These are phyloP conservation scores for Hephaestus fuliginosus DNA, from an alignment of 2,797 vertebrate species.

Conservation along the genomic window DNA sequence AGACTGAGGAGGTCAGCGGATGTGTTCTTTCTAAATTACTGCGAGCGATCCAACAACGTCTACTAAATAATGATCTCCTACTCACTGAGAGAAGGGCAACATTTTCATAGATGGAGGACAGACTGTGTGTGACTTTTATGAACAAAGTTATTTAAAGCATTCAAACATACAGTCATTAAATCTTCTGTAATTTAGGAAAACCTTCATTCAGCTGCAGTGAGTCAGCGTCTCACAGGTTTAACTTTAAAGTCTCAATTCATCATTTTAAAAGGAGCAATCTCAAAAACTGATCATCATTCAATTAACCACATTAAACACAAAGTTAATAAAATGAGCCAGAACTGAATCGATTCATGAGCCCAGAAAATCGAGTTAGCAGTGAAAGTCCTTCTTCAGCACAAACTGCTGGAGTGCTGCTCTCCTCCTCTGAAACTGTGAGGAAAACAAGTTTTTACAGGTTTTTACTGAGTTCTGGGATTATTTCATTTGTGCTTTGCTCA, in stretches of 20 bases:
- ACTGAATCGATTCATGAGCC: not conserved
- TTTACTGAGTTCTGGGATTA: not conserved
- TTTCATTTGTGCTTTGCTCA: not conserved
- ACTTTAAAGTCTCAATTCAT: not conserved
- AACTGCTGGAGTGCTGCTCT: not conserved
- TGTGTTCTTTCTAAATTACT: not conserved
- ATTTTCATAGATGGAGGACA: no score
- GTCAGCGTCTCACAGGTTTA: not conserved
- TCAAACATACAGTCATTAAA: not conserved
- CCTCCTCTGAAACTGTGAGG: not conserved
- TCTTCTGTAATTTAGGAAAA: not conserved
- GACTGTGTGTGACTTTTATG: not conserved
- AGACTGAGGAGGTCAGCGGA: not conserved
- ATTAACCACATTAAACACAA: not conserved
- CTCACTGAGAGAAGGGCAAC: no score
- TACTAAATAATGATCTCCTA: not conserved
- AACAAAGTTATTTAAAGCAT: no score
- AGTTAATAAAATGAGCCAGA: not conserved
- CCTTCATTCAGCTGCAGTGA: not conserved
- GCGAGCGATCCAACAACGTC: not conserved
- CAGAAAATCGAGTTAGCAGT: not conserved
- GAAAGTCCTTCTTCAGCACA: not conserved
- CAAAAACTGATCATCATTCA: not conserved
- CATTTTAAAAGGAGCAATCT: not conserved
- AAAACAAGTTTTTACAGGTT: not conserved